Conservation (phyloP, 1,140 invertebrate genomes). For the Venustaconcha ellipsiformis region DNA sequence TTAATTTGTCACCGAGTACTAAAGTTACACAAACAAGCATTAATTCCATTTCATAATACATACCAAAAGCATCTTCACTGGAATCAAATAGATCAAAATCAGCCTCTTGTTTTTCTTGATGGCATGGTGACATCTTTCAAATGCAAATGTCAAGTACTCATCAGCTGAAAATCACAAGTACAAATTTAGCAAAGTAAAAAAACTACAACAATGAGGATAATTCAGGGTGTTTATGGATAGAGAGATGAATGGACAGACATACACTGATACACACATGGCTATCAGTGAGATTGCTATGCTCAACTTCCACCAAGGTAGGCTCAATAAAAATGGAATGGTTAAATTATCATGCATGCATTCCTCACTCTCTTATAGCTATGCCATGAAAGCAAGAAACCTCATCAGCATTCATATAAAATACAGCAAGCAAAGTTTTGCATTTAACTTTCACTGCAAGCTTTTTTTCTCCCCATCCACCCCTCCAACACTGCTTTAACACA, state of each 20-base stretch:
- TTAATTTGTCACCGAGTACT: too few species aligned
- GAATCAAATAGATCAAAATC: conserved; percentile 96
- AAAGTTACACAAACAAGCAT: not conserved
- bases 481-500: too few species aligned
- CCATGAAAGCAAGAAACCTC: too few species aligned
- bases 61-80: conserved; percentile 94
- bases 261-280: not conserved
- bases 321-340: too few species aligned
- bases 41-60: conserved; percentile 32
- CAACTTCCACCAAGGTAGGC: too few species aligned
- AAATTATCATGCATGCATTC: too few species aligned
- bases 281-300: too few species aligned
- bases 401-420: too few species aligned
- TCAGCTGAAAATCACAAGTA: conserved; percentile 78
- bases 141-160: conserved; percentile 91
- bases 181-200: not conserved
- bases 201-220: not conserved
- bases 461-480: too few species aligned
- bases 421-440: too few species aligned
- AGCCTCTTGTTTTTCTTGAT: conserved; percentile 90
- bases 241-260: not conserved
- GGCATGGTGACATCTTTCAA: conserved; percentile 87
- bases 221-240: not conserved
- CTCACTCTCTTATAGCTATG: too few species aligned
- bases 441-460: too few species aligned